Percentiles rank a stretch among this genome's conserved stretches.
These are phyloP conservation scores for Nemotelus nigrinus DNA, from an alignment of 2,888 invertebrate species.

Conservation along the genomic window DNA sequence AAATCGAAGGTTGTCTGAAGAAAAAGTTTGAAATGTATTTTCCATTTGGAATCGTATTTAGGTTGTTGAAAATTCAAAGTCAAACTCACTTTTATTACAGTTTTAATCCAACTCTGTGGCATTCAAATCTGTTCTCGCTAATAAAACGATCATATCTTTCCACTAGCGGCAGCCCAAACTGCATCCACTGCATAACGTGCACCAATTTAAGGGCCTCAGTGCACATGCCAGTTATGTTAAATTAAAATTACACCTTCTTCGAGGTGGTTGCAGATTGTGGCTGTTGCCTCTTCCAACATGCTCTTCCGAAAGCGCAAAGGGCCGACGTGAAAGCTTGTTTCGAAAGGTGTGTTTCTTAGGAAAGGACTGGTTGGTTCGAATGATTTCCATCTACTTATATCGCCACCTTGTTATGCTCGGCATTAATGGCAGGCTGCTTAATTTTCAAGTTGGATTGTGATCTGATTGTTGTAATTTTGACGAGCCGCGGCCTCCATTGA, in stretches of 20 bases:
- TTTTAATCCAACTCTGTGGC: no score
- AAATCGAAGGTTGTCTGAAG: no score
- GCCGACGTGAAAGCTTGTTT: constrained; percentile 14
- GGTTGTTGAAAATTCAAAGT: no score
- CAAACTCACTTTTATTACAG: no score
- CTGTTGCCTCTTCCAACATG: constrained; percentile 12
- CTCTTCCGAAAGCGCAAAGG: background rate
- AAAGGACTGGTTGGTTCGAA: constrained; percentile 10
- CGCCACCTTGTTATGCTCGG: constrained; percentile 44
- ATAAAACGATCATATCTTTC: background rate
- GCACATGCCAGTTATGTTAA: constrained; percentile 41
- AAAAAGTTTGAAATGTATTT: no score
- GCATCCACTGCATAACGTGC: constrained; percentile 20
- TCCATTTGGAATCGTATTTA: no score
- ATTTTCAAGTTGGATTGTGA: constrained; percentile 36
- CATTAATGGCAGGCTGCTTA: constrained; percentile 37
- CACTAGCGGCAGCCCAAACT: constrained; percentile 1
- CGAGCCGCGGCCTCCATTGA: constrained; percentile 28
- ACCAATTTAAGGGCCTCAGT: constrained; percentile 19
- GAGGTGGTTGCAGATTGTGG: constrained; percentile 32
- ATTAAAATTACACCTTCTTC: constrained; percentile 46
- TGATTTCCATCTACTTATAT: constrained; percentile 42
- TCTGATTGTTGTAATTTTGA: constrained; percentile 47
- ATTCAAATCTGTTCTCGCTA: background rate
- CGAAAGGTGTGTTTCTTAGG: constrained; percentile 18